These are phyloP conservation scores for Onychorhynchus coronatus DNA, from an alignment of 2,113 vertebrate species.

Conservation along the genomic window DNA sequence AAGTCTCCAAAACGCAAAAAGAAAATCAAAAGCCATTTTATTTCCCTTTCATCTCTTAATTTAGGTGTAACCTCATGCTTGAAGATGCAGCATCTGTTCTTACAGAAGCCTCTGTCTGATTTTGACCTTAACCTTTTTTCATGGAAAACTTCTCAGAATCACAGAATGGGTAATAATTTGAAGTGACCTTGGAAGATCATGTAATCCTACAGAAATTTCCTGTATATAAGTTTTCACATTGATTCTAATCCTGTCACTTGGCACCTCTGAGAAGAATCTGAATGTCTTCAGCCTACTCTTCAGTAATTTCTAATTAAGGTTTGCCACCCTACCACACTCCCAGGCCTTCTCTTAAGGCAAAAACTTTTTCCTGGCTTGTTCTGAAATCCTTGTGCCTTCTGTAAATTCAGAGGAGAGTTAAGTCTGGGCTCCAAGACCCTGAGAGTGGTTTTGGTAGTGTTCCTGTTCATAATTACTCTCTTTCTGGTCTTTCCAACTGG, in stretches of 20 bases:
- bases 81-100: not conserved
- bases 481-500: not conserved
- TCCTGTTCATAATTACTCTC: not conserved
- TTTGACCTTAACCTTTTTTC: not conserved
- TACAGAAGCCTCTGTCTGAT: not conserved
- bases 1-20: not conserved
- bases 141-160: not conserved
- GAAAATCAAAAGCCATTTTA: not conserved
- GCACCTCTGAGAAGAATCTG: not conserved
- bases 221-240: not conserved
- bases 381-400: not conserved
- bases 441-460: not conserved
- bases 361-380: not conserved
- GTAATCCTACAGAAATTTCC: not conserved
- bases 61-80: not conserved
- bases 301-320: not conserved
- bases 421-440: not conserved
- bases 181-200: not conserved
- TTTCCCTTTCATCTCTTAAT: not conserved
- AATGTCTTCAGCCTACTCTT: not conserved
- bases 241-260: not conserved
- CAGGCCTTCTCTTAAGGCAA: not conserved
- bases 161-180: not conserved
- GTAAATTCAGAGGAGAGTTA: not conserved
- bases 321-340: rapidly evolving